These are phyloP conservation scores for Aphaenogaster rudis DNA, from an alignment of 1,140 invertebrate species.

Conservation along the genomic window DNA sequence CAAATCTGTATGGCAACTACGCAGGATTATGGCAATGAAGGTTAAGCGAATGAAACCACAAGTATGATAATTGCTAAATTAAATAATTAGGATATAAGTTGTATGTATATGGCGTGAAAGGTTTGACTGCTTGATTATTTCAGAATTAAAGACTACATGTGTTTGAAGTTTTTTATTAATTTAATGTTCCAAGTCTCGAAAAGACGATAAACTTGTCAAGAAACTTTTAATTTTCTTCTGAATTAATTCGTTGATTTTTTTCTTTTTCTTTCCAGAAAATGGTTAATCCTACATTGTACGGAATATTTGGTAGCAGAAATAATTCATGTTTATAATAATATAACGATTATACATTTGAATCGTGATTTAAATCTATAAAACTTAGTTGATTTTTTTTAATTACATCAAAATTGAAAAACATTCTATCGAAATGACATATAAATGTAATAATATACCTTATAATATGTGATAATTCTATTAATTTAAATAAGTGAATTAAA, in stretches of 20 bases:
- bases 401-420: background rate
- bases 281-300: background rate
- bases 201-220: slow-evolving; percentile 20
- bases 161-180: slow-evolving; percentile 37
- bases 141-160: background rate
- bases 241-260: slow-evolving; percentile 18
- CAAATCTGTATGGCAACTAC: slow-evolving; percentile 94
- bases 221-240: background rate
- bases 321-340: background rate
- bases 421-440: background rate
- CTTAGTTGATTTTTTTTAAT: background rate
- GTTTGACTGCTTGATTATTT: slow-evolving; percentile 21
- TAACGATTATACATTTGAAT: background rate
- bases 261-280: background rate
- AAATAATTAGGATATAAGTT: slow-evolving; percentile 63
- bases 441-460: background rate
- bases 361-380: background rate
- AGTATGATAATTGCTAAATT: slow-evolving; percentile 67
- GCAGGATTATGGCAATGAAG: slow-evolving; percentile 91
- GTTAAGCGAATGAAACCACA: slow-evolving; percentile 51
- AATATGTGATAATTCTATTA: slow-evolving; percentile 25
- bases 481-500: background rate
- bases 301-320: background rate
- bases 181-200: background rate
- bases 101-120: slow-evolving; percentile 48